Percentiles rank a stretch among this genome's conserved stretches.
phyloP scores from a whole-genome alignment of 2,888 invertebrate genomes.

The Beris chalybata region DNA sequence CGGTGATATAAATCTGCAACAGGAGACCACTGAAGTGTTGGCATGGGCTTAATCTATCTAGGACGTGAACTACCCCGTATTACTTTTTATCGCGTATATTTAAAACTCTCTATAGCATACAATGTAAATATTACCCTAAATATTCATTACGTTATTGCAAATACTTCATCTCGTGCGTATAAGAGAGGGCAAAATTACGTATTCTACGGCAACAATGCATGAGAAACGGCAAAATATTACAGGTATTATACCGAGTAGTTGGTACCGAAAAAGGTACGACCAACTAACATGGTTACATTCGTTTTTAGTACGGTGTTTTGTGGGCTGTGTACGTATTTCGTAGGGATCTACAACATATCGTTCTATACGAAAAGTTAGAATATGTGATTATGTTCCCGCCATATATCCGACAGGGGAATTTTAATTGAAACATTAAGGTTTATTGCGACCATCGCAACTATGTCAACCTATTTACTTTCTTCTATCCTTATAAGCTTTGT shows the following conservation, averaged over 20 bases:
- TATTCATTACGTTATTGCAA: constrained; percentile 37
- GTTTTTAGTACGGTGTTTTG: neutral
- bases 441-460: constrained; percentile 42
- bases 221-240: constrained; percentile 26
- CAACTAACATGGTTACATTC: constrained; percentile 17
- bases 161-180: constrained; percentile 39
- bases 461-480: constrained; percentile 30
- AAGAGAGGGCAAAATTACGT: constrained; percentile 36
- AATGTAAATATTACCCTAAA: constrained; percentile 37
- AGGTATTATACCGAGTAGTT: neutral
- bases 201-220: constrained; percentile 25
- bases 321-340: constrained; percentile 6
- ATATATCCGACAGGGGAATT: constrained; percentile 42
- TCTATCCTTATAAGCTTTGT: neutral
- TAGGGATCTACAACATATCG: neutral
- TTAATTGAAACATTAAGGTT: constrained; percentile 53
- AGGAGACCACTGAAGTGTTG: constrained; percentile 2
- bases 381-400: constrained; percentile 33
- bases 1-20: constrained; percentile 26
- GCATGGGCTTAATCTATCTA: neutral
- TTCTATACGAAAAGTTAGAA: constrained; percentile 17
- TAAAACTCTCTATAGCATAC: constrained; percentile 32
- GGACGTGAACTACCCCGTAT: constrained; percentile 9
- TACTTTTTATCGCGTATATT: constrained; percentile 36
- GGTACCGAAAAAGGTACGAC: constrained; percentile 9